A percentile compares a stretch with the other conserved stretches of the same genome.
Conservation (phyloP, 2,888 invertebrate species). For the Hyalella azteca region DNA sequence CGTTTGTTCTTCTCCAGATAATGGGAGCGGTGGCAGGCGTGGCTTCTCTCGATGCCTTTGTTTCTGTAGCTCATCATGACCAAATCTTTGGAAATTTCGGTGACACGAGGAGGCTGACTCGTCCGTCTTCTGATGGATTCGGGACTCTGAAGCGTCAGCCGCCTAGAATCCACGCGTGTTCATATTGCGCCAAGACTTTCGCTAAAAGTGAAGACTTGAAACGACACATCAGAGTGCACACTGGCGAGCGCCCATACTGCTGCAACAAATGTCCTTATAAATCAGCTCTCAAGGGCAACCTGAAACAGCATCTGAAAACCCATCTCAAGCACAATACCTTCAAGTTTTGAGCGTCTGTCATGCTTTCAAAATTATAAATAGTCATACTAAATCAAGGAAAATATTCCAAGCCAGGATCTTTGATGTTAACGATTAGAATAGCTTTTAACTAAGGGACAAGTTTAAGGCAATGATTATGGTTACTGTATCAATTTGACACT, state of each 20-base stretch:
- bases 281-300: slow-evolving; percentile 50
- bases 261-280: slow-evolving; percentile 52
- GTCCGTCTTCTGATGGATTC: not conserved
- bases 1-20: slow-evolving; percentile 27
- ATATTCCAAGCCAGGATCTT: no score
- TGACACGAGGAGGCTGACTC: not conserved
- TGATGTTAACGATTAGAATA: not conserved
- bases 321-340: slow-evolving; percentile 1
- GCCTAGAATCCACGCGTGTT: slow-evolving; percentile 44
- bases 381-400: no score
- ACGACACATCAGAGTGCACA: slow-evolving; percentile 50
- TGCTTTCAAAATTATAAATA: no score
- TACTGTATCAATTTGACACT: no score
- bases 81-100: not conserved
- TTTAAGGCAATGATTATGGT: no score
- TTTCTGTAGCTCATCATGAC: slow-evolving; percentile 10
- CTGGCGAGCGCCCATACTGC: slow-evolving; percentile 50
- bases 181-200: slow-evolving; percentile 45
- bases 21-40: slow-evolving; percentile 11
- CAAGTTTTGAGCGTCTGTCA: not conserved
- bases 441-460: no score
- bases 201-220: slow-evolving; percentile 48
- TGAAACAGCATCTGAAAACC: slow-evolving; percentile 41
- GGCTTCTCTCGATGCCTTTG: not conserved
- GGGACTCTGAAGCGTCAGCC: not conserved